Evolutionary conservation across 2,113 vertebrate species (phyloP), one percentile per base, ranked within the genome.

Genomic region (Donacobius atricapilla): DNA sequence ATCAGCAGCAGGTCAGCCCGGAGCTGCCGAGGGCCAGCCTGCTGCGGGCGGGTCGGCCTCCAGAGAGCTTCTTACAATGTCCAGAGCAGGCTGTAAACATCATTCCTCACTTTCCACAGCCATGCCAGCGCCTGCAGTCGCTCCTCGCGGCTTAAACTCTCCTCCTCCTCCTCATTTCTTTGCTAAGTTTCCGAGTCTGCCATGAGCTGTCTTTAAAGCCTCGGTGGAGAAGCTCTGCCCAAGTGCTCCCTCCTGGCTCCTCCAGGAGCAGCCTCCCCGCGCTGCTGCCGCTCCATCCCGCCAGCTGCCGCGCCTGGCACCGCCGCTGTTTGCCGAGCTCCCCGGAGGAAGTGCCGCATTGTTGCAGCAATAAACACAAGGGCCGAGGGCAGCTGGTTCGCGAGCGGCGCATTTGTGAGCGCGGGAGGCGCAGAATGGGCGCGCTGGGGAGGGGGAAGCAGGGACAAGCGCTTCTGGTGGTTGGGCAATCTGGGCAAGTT

Each of bases 331-430:
- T 48, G 70, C 78, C 1, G 25, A 56, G 94, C 33, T 85, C 66
- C 82, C 39, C 13, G 1, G 12, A 92, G 93, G 96, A 97, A 96
- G 94, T 72, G 15, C 69, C 11, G 13, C 54, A 0, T 45, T 58
- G 64, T 80, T 94, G 91, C 91, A 11, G 89, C 78, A 88, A 60
- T 58, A 58, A 85, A 89, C 17, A 73, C 82, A 50, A 39, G 12
- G 66, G 87, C n/a, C 87, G 85, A 83, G 65, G 18, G 83, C 89
- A 88, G 82, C 88, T 22, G 82, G 39, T 11, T 86, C 44, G 9
- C 48, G 13, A 51, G 70, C 2, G 50, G 13, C 33, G 14, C 7
- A 8, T 4, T 7, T 39, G 10, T 4, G 48, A 14, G 58, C 1
- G 72, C 37, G 17, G 76, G 71, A 66, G 47, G 18, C 0, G 1